Evolutionary conservation across 2,797 vertebrate genomes (phyloP).

Genomic region (Sylvia borin): DNA sequence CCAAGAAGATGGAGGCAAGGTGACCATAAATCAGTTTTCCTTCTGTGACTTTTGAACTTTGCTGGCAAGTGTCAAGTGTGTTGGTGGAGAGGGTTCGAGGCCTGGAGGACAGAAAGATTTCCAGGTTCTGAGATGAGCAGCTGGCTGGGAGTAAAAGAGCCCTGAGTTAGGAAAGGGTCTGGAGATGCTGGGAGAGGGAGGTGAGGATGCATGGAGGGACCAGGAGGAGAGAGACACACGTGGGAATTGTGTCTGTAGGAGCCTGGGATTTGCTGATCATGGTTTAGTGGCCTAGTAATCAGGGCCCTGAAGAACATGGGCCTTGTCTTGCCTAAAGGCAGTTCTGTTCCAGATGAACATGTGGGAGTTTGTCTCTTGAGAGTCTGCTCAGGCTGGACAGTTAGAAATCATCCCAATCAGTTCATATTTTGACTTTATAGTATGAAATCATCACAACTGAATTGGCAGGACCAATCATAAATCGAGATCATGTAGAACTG

Average conservation of each 20-base stretch:
- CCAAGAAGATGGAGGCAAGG: background rate
- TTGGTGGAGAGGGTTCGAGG: background rate
- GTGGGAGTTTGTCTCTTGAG: background rate
- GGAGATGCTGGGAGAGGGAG: background rate
- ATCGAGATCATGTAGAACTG: background rate
- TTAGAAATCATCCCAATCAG: background rate
- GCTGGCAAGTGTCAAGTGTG: background rate
- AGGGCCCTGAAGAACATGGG: background rate
- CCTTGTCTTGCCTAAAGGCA: background rate
- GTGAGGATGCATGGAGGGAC: fast-evolving
- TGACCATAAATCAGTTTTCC: background rate
- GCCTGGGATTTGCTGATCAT: background rate
- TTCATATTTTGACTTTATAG: background rate
- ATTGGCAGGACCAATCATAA: background rate
- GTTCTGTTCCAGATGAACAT: background rate
- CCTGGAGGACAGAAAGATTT: background rate
- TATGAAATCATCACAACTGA: background rate
- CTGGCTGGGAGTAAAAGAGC: background rate
- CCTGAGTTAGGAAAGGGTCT: background rate
- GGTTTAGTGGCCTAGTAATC: background rate
- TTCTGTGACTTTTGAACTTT: background rate
- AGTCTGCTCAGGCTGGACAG: background rate
- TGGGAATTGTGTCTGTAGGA: background rate
- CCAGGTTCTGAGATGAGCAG: background rate
- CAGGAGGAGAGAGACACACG: background rate